These are phyloP conservation scores for Trichogramma evanescens DNA, from an alignment of 2,888 invertebrate genomes.

Conservation along the genomic window DNA sequence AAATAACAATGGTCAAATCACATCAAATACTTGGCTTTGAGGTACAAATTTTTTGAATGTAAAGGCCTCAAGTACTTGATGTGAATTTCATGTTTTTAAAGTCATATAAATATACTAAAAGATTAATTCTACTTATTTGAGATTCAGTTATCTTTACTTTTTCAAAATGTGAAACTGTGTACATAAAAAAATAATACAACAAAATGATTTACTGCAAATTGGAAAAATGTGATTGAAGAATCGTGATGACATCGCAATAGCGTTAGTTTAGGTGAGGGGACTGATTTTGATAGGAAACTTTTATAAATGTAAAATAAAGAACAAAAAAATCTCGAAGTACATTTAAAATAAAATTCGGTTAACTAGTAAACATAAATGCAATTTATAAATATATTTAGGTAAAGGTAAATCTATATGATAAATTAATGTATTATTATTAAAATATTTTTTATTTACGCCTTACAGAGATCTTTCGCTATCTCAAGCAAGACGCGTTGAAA, in stretches of 20 bases:
- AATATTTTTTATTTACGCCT: constrained; percentile 36
- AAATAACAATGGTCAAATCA: too few species aligned
- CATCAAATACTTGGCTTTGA: too few species aligned
- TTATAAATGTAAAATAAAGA: constrained; percentile 27
- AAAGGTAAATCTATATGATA: constrained; percentile 22
- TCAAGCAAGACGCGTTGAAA: constrained; percentile 27
- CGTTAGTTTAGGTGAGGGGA: constrained; percentile 44
- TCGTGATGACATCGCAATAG: constrained; percentile 36
- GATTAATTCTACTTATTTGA: constrained; percentile 12
- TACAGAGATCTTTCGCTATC: constrained; percentile 34
- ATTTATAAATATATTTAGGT: constrained; percentile 27
- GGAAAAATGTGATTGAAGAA: constrained; percentile 33
- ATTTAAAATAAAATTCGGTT: constrained; percentile 15
- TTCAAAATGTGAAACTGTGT: background rate
- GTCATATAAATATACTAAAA: background rate
- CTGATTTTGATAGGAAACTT: constrained; percentile 36
- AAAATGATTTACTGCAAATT: constrained; percentile 20
- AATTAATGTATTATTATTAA: constrained; percentile 16
- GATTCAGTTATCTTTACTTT: constrained; percentile 34
- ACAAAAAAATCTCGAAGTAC: constrained; percentile 20
- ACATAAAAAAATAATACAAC: background rate
- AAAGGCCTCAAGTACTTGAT: constrained; percentile 15
- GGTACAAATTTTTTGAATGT: constrained; percentile 3
- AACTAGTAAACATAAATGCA: constrained; percentile 21
- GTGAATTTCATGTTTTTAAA: constrained; percentile 1